Percentiles rank a stretch among this genome's conserved stretches.
Evolutionary conservation across 2,888 invertebrate species (phyloP).

Genomic region (Anthrax anthrax): DNA sequence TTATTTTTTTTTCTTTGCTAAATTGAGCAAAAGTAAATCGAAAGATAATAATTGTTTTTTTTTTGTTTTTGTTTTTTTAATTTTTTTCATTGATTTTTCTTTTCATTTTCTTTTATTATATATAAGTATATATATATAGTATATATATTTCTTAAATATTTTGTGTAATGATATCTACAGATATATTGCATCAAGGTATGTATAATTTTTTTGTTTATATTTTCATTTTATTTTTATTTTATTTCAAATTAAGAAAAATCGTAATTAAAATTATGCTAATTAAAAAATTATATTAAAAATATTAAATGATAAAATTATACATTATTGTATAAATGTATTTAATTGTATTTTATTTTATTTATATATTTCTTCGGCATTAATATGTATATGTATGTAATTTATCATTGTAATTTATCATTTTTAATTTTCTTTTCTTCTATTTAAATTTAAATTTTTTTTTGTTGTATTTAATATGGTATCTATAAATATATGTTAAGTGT

Average conservation of each 20-base stretch:
- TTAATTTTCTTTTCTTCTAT: neutral
- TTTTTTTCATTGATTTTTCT: constrained; percentile 8
- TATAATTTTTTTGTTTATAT: neutral
- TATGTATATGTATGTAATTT: constrained; percentile 4
- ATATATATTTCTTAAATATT: constrained; percentile 4
- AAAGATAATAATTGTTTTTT: constrained; percentile 13
- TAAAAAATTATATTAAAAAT: constrained; percentile 2
- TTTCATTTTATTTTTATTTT: neutral
- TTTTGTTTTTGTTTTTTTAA: constrained; percentile 3
- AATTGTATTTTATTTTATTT: constrained; percentile 3
- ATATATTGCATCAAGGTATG: constrained; percentile 13
- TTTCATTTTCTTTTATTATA: constrained; percentile 4
- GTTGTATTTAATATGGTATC: too few species aligned
- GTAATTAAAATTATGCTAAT: neutral
- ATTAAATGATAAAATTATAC: neutral
- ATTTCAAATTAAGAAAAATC: neutral
- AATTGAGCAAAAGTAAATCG: constrained; percentile 31
- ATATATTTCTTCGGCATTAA: constrained; percentile 7
- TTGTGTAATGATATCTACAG: constrained; percentile 13
- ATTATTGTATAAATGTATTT: too few species aligned
- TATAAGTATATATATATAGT: too few species aligned
- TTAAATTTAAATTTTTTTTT: constrained; percentile 6
- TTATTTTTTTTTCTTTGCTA: constrained; percentile 28
- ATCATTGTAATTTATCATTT: constrained; percentile 1
- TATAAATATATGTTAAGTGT: too few species aligned